Evolutionary conservation across 2,113 vertebrate species (phyloP), one percentile per base, ranked within the genome.

Genomic region (Pelodiscus sinensis): DNA sequence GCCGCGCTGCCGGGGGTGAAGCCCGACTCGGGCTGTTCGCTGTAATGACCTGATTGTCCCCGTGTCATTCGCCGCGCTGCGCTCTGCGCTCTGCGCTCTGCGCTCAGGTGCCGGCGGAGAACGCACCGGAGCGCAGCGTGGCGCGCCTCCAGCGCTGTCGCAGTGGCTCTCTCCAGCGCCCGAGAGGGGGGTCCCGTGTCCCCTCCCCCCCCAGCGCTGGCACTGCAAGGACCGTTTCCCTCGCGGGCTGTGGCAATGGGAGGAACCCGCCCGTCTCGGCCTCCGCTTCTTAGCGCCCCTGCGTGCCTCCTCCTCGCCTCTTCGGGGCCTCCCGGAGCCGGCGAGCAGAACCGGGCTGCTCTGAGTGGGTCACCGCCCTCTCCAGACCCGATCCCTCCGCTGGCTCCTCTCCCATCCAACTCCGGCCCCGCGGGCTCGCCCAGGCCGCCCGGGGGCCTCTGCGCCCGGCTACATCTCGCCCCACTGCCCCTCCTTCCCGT

Each of bases 41-140:
- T 87, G 90, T 97, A 98, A 98, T 97, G 97, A 97, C 90, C 90
- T 90, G 95, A 97, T 97, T 97, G 97, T 96, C 96, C 96, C 94
- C 51, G 25, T 95, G 90, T 97, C 97, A 97, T 97, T 97, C 97
- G 92, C 91, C 92, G 92, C 52, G 6, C 90, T 98, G 94, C 94
- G 95, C 95, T 89, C 90, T 84, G 92, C 93, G 94, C 97, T 97
- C 85, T 84, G 95, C n/a, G n/a, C n/a, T n/a, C n/a, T n/a, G n/a
- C n/a, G n/a, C 97, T 98, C 98, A 97, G 98, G 96, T 97, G 95
- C 96, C 90, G 9, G 3, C 51, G 88, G 62, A 94, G 90, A 95
- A 92, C 83, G 90, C 96, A 90, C 54, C 29, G 80, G 89, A 95
- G 97, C 90, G 88, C 93, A 85, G 88, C 97, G 97, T 97, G 96